These are phyloP conservation scores for Antechinus stuartii DNA, from an alignment of 2,113 vertebrate species.

Conservation along the genomic window DNA sequence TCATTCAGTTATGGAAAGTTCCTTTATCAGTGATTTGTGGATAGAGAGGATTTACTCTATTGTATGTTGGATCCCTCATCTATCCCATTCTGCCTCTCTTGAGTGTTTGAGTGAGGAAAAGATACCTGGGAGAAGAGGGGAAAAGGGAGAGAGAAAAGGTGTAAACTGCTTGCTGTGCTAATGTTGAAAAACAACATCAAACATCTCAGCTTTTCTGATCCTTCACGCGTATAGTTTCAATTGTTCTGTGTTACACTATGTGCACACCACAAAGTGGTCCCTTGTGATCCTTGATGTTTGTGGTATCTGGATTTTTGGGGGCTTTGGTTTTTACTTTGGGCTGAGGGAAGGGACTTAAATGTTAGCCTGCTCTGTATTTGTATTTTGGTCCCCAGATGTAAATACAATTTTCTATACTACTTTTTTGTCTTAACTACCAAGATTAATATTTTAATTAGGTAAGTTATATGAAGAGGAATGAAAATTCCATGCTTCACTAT, in stretches of 20 bases:
- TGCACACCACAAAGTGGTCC: constrained; percentile 40
- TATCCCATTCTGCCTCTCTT: neutral
- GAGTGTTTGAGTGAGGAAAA: constrained; percentile 47
- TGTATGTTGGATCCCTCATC: neutral
- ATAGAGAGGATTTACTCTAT: too few species aligned
- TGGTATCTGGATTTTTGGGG: constrained; percentile 35
- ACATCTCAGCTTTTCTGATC: too few species aligned
- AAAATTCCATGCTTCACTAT: too few species aligned
- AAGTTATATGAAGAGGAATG: too few species aligned
- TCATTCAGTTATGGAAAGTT: too few species aligned
- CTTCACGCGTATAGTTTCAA: constrained; percentile 57
- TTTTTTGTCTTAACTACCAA: too few species aligned
- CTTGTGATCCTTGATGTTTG: constrained; percentile 2
- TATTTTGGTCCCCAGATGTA: too few species aligned
- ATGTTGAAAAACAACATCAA: too few species aligned
- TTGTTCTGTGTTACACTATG: constrained; percentile 69
- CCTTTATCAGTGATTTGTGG: neutral
- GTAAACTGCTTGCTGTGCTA: neutral
- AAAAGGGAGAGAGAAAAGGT: neutral
- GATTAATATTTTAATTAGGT: too few species aligned
- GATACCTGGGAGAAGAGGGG: constrained; percentile 13
- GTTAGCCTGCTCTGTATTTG: too few species aligned
- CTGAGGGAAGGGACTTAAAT: too few species aligned
- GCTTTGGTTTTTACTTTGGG: constrained; percentile 55
- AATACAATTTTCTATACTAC: too few species aligned